Evolutionary conservation across 2,888 invertebrate species (phyloP).

Genomic region (Polymixis lichenea): DNA sequence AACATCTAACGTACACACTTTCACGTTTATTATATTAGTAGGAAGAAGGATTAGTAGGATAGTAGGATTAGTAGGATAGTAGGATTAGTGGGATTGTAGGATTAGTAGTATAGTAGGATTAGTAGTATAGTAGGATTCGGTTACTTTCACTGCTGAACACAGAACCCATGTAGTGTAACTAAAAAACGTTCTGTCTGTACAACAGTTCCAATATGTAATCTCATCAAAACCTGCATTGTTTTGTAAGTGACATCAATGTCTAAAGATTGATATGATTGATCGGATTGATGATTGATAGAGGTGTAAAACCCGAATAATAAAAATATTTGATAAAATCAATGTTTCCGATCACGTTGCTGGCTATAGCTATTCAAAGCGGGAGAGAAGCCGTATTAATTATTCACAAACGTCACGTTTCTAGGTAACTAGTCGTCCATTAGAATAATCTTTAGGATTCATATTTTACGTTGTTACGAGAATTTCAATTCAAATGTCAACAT

Average conservation of each 20-base stretch:
- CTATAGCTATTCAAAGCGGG: neutral
- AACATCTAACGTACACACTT: too few species aligned
- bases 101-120: too few species aligned
- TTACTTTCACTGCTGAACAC: neutral
- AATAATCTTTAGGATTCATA: slow-evolving; percentile 30
- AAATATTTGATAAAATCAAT: neutral
- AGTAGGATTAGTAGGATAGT: too few species aligned
- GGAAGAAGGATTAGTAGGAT: too few species aligned
- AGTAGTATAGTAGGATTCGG: too few species aligned
- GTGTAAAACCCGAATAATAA: neutral
- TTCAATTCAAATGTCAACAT: slow-evolving; percentile 12
- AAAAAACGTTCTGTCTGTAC: neutral
- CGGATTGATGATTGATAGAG: neutral
- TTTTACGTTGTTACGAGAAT: slow-evolving; percentile 8
- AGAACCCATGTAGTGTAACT: neutral
- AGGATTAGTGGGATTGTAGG: too few species aligned
- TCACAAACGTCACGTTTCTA: slow-evolving; percentile 34
- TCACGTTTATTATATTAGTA: too few species aligned
- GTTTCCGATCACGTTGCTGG: slow-evolving; percentile 4
- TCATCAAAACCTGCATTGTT: neutral
- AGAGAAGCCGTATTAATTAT: slow-evolving; percentile 31
- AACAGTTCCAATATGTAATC: neutral
- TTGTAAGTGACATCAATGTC: neutral
- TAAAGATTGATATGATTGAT: neutral
- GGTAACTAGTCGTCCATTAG: slow-evolving; percentile 35